Base-by-base conservation (phyloP, 1,140 invertebrate species). In the Periplaneta americana region DNA sequence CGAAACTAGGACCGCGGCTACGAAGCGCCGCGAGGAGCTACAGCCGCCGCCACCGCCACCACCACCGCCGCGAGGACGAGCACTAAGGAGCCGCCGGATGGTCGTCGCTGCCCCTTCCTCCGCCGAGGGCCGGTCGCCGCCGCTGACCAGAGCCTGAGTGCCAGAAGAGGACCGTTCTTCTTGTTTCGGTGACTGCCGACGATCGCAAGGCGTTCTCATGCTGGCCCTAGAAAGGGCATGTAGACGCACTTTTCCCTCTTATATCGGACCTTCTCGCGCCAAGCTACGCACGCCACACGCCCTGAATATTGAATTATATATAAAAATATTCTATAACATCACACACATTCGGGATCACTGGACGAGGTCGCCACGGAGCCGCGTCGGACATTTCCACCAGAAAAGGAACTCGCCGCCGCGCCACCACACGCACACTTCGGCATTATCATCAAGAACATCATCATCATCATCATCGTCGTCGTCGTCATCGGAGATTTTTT, bases 181-280 rank as follows among this genome's bases (percentile, higher is more conserved):
- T n/a, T 66, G 48, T 66, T n/a, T 66, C 37, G 84, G 83, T 35
- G 81, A 81, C 34, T 80, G 39, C 34, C 34, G 80, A 34, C 10
- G 79, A 32, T 81, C 79, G 81, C 82, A 79, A 83, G 84, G 31
- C 83, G 83, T 78, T 48, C 34, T 78, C 34, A 35, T 78, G 77
- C 34, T 35, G 77, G 34, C 35, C 77, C 77, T 48, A 32, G 36
- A 32, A 28, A 36, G 77, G 77, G 35, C 77, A 48, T 48, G 77
- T 32, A 78, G 48, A 66, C 48, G 22, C 48, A 66, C 39, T 48
- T 48, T 48, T 18, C 39, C 17, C 17, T 48, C 39, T 17, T 18
- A 48, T n/a, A 48, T 48, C n/a, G 10, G 39, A 48, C 13, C 15
- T 48, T n/a, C n/a, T n/a, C 74, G 11, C 74, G 11, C 28, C 74